phyloP scores from a whole-genome alignment of 2,113 vertebrate genomes.

The Nerophis ophidion region DNA sequence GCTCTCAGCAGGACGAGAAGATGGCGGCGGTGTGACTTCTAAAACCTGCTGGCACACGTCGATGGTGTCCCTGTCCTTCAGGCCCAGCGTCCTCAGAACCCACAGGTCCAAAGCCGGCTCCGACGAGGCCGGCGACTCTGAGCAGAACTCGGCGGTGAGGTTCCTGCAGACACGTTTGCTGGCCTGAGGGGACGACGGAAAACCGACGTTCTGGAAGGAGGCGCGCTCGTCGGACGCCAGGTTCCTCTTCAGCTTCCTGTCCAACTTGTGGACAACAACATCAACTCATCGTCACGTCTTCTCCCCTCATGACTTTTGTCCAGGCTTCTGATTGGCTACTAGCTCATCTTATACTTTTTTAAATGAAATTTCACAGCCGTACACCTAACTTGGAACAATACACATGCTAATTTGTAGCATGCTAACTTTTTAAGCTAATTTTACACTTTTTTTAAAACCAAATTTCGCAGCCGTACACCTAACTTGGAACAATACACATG shows the following conservation, averaged over 20 bases:
- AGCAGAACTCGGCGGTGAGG: slow-evolving; percentile 75
- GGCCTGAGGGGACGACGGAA: slow-evolving; percentile 34
- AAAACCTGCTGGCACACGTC: slow-evolving; percentile 47
- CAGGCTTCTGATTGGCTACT: too few relatives aligned
- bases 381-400: too few relatives aligned
- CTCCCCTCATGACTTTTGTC: too few relatives aligned
- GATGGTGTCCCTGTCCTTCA: slow-evolving; percentile 87
- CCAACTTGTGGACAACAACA: not conserved
- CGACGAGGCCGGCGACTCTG: slow-evolving; percentile 31
- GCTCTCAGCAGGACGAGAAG: not conserved
- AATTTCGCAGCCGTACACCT: too few relatives aligned
- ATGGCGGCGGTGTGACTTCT: not conserved
- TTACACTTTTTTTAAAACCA: too few relatives aligned
- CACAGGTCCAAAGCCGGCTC: slow-evolving; percentile 80
- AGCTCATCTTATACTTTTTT: too few relatives aligned
- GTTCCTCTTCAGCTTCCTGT: slow-evolving; percentile 74
- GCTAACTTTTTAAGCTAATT: too few relatives aligned
- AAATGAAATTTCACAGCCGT: too few relatives aligned
- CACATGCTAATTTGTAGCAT: too few relatives aligned
- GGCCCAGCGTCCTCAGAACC: slow-evolving; percentile 86
- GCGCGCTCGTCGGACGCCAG: slow-evolving; percentile 36
- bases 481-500: too few relatives aligned
- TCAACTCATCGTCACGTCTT: not conserved
- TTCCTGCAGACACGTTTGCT: slow-evolving; percentile 81
- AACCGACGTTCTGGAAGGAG: slow-evolving; percentile 24